Evolutionary conservation across 2,113 vertebrate species (phyloP).

Genomic region (Ascaphus truei): DNA sequence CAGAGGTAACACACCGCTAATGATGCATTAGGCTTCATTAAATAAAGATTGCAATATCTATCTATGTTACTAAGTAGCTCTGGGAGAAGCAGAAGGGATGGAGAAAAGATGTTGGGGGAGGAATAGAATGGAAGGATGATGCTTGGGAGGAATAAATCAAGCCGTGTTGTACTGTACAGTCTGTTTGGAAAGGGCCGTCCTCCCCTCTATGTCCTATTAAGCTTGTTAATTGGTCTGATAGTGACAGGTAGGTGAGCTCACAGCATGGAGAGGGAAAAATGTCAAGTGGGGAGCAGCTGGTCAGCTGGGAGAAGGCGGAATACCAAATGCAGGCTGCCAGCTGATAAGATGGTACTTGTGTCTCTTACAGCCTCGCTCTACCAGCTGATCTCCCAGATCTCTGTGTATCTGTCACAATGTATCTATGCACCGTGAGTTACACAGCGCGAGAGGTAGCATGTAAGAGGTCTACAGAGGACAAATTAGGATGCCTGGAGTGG

Average conservation of each 20-base stretch:
- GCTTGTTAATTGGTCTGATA: constrained; percentile 22
- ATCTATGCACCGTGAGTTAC: neutral
- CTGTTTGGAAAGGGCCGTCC: neutral
- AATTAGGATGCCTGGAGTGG: too few species aligned
- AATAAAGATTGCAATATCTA: neutral
- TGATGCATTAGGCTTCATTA: neutral
- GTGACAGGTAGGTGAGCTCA: neutral
- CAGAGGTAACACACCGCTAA: too few species aligned
- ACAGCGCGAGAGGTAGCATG: neutral
- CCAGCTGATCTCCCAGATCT: neutral
- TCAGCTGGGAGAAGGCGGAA: neutral
- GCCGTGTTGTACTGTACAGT: neutral
- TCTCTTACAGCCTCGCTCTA: neutral
- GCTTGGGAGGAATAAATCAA: neutral
- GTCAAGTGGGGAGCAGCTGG: neutral
- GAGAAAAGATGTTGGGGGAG: neutral
- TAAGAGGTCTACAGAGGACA: neutral
- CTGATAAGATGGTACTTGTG: constrained; percentile 1
- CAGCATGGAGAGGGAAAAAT: neutral
- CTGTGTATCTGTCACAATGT: constrained; percentile 12
- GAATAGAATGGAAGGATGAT: neutral
- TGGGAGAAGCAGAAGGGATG: neutral
- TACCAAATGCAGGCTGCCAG: constrained; percentile 29
- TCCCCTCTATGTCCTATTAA: neutral
- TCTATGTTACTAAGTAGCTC: neutral